phyloP scores from a whole-genome alignment of 2,113 vertebrate species.

The Ceuthmochares aereus region DNA sequence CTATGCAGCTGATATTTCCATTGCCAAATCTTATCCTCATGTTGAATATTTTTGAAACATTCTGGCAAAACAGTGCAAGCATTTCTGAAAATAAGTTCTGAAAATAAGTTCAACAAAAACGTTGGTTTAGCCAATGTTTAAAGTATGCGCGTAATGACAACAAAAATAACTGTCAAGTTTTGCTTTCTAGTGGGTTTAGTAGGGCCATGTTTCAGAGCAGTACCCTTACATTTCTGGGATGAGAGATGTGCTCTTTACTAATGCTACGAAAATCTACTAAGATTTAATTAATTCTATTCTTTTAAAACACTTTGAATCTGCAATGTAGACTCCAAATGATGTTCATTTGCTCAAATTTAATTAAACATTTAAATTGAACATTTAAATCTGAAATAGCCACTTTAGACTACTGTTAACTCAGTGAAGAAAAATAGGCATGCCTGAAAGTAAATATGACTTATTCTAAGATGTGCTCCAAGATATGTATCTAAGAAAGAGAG shows the following conservation, averaged over 20 bases:
- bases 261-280: background rate
- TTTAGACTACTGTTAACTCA: background rate
- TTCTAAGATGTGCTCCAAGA: background rate
- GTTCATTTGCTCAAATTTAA: conserved; percentile 3
- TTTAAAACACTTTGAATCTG: background rate
- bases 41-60: background rate
- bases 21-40: background rate
- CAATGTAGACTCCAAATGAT: background rate
- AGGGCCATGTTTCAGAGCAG: background rate
- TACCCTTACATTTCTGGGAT: background rate
- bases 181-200: background rate
- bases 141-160: background rate
- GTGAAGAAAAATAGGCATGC: background rate
- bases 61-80: background rate
- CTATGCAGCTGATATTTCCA: background rate
- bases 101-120: background rate
- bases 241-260: background rate
- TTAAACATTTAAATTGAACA: conserved; percentile 8
- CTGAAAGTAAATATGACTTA: background rate
- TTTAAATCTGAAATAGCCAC: conserved; percentile 1
- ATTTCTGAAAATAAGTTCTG: background rate
- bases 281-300: background rate
- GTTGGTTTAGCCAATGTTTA: background rate
- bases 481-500: background rate
- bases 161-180: background rate